Conservation (phyloP, 1,140 invertebrate genomes). For the Mycetomoellerius zeteki region DNA sequence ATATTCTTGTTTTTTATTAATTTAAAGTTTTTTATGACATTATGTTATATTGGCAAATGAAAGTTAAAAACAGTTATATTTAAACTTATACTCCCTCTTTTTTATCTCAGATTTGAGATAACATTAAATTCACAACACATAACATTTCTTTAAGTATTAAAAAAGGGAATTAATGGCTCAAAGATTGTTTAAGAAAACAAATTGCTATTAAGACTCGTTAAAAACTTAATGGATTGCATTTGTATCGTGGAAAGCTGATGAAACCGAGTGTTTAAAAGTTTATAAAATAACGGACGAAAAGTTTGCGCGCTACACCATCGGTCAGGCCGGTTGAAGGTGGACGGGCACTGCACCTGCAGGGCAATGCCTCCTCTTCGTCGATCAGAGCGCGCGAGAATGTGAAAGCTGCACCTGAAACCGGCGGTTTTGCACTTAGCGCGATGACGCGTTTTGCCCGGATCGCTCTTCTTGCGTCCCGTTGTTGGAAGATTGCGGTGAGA, state of each 20-base stretch:
- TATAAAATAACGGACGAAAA: conserved; percentile 32
- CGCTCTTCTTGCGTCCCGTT: conserved; percentile 32
- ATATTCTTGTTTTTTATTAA: not conserved
- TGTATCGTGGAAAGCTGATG: conserved; percentile 9
- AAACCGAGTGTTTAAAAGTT: conserved; percentile 30
- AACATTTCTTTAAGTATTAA: not conserved
- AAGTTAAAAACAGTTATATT: conserved; percentile 8
- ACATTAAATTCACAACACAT: not conserved
- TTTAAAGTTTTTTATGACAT: not conserved
- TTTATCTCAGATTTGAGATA: not conserved
- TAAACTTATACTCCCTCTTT: not conserved
- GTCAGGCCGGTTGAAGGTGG: conserved; percentile 39
- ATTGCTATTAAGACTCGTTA: conserved; percentile 3
- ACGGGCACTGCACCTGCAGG: conserved; percentile 55
- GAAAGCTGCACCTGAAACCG: conserved; percentile 66
- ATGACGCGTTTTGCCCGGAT: conserved; percentile 51
- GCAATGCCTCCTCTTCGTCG: conserved; percentile 49
- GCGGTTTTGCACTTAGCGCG: conserved; percentile 51
- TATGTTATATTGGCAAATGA: not conserved
- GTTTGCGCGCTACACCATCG: not conserved
- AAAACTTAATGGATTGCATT: conserved; percentile 5
- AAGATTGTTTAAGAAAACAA: conserved; percentile 13
- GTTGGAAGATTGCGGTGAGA: conserved; percentile 51
- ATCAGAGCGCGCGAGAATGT: conserved; percentile 54
- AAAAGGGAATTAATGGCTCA: not conserved